These are phyloP conservation scores for Phymanthus crucifer DNA, from an alignment of 92 coral and sea anemone genomes.

Conservation along the genomic window DNA sequence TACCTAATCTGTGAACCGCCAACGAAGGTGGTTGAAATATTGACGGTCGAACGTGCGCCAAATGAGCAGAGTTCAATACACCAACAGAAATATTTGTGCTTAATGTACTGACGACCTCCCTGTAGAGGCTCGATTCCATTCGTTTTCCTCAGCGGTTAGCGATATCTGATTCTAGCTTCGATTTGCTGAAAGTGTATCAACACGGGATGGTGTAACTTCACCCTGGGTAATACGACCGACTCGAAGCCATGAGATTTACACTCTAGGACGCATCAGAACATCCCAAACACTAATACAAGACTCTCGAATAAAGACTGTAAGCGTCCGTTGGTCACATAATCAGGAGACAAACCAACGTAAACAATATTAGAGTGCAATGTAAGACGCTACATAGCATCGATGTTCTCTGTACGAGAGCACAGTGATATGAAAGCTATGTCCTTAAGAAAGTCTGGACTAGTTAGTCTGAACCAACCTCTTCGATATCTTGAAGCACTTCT, in stretches of 20 bases:
- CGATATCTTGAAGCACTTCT: conserved; percentile 36
- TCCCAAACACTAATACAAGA: not conserved
- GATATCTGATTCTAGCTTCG: conserved; percentile 9
- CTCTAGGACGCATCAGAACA: not conserved
- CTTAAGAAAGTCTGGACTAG: not conserved
- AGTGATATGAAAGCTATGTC: not conserved
- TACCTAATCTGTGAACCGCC: conserved; percentile 22
- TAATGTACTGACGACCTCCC: not conserved
- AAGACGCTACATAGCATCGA: conserved; percentile 12
- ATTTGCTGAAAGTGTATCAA: conserved; percentile 1
- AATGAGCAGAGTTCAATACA: not conserved
- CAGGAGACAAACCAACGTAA: conserved; percentile 17
- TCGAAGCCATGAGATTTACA: not conserved
- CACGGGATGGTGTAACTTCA: not conserved
- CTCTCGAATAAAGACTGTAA: not conserved
- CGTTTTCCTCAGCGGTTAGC: conserved; percentile 2
- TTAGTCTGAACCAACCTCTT: conserved; percentile 17
- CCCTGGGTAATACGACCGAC: not conserved
- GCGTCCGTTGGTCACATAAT: not conserved
- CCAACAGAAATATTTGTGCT: not conserved
- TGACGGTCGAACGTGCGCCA: not conserved
- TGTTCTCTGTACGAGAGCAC: not conserved
- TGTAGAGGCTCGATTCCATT: conserved; percentile 3
- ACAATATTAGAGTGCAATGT: conserved; percentile 29
- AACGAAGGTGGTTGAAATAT: not conserved